A percentile compares a stretch with the other conserved stretches of the same genome.
These are phyloP conservation scores for Tuberolachnus salignus DNA, from an alignment of 2,888 invertebrate genomes.

Conservation along the genomic window DNA sequence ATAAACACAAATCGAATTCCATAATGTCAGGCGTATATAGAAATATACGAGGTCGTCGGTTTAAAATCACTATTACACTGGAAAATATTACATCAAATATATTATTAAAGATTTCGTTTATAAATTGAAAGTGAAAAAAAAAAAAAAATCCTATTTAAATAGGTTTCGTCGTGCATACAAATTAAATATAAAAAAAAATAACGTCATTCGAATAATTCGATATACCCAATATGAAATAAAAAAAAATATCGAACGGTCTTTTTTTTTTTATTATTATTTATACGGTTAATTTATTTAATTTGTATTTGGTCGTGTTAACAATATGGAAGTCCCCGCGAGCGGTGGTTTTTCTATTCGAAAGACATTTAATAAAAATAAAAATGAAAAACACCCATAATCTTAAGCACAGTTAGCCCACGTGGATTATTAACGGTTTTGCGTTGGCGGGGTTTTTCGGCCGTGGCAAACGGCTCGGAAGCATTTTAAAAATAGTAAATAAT, in stretches of 20 bases:
- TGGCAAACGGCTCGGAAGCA: conserved; percentile 36
- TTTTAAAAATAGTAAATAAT: conserved; percentile 52
- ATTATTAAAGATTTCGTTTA: too few species aligned
- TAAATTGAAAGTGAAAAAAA: too few species aligned
- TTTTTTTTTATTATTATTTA: neutral
- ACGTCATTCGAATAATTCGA: conserved; percentile 21
- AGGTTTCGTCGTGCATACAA: too few species aligned
- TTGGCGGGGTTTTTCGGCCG: conserved; percentile 28
- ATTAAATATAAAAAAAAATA: neutral
- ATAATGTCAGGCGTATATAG: too few species aligned
- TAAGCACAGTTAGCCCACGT: conserved; percentile 36
- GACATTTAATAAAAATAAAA: too few species aligned
- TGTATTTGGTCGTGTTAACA: conserved; percentile 8
- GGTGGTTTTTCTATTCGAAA: neutral
- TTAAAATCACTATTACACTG: too few species aligned
- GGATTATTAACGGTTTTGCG: conserved; percentile 46
- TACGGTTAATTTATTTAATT: too few species aligned
- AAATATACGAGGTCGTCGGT: too few species aligned
- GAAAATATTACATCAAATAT: too few species aligned
- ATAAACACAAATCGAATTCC: too few species aligned
- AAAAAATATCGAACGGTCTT: neutral
- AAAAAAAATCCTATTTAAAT: too few species aligned
- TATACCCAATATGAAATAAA: neutral
- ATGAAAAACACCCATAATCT: conserved; percentile 40
- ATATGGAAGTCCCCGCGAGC: conserved; percentile 14